Evolutionary conservation across 1,140 invertebrate species (phyloP).

Genomic region (Neoseiulus cucumeris): DNA sequence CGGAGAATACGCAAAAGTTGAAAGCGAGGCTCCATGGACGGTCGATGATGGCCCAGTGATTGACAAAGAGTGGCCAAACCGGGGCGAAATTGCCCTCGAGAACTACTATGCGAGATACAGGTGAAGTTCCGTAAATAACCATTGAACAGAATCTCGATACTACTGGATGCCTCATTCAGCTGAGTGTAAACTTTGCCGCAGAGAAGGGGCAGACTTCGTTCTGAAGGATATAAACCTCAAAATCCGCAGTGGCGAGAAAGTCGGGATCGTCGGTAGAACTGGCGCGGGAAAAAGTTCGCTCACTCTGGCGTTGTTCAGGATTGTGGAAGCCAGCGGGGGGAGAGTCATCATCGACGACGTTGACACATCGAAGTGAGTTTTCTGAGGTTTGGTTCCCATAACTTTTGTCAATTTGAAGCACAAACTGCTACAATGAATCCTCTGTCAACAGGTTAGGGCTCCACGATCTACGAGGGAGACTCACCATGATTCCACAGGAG

Average conservation of each 20-base stretch:
- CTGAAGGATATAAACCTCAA: conserved; percentile 22
- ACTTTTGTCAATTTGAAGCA: too few species aligned
- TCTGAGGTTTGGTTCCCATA: too few species aligned
- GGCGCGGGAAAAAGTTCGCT: conserved; percentile 35
- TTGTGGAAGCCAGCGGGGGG: conserved; percentile 28
- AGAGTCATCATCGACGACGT: conserved; percentile 18
- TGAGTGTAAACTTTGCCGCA: too few species aligned
- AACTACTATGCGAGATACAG: conserved; percentile 20
- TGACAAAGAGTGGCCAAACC: conserved; percentile 17
- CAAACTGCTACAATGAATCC: conserved; percentile 50
- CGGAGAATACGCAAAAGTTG: conserved; percentile 32
- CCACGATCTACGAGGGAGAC: conserved; percentile 30
- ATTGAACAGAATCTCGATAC: background rate
- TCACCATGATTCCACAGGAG: conserved; percentile 70
- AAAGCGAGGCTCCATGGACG: background rate
- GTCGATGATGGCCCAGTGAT: background rate
- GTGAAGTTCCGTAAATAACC: too few species aligned
- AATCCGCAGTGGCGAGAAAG: conserved; percentile 24
- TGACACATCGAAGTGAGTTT: conserved; percentile 43
- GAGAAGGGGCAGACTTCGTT: conserved; percentile 27
- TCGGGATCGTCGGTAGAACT: conserved; percentile 32
- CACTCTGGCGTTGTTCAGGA: conserved; percentile 32
- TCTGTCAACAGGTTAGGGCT: conserved; percentile 29
- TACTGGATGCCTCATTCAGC: too few species aligned
- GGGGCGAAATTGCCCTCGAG: conserved; percentile 16